phyloP scores from a whole-genome alignment of 2,888 invertebrate genomes.

The Agrochola lychnidis region DNA sequence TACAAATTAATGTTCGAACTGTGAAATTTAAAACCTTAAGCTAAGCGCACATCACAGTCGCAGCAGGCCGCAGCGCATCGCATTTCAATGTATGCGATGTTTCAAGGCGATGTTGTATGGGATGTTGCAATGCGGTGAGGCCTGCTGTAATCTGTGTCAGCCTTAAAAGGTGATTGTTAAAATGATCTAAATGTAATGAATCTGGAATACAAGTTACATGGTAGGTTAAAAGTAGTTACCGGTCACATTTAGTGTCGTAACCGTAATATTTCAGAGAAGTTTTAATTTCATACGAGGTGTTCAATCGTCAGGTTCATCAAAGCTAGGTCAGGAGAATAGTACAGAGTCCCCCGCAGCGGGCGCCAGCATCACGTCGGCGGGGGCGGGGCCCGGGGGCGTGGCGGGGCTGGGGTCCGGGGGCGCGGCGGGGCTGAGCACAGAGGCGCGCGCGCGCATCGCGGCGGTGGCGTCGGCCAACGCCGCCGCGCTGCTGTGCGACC shows the following conservation, averaged over 20 bases:
- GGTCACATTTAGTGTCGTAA: background rate
- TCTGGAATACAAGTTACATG: too few species aligned
- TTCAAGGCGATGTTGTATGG: background rate
- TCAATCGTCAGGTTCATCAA: conserved; percentile 16
- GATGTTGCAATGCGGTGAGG: background rate
- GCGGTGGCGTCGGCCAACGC: conserved; percentile 96
- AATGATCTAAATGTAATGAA: background rate
- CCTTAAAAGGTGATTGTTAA: background rate
- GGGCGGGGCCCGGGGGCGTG: too few species aligned
- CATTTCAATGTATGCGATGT: too few species aligned
- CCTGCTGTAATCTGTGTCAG: too few species aligned
- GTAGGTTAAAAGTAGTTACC: too few species aligned
- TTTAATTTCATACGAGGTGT: background rate
- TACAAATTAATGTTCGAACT: background rate
- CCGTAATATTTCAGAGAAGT: background rate
- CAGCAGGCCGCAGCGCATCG: too few species aligned
- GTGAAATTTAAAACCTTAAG: background rate
- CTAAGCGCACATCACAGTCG: too few species aligned
- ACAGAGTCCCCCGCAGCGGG: conserved; percentile 31
- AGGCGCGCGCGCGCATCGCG: conserved; percentile 90
- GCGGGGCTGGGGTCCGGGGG: conserved; percentile 74
- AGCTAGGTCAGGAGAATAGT: conserved; percentile 5
- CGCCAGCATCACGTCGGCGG: background rate
- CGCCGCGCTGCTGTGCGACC: conserved; percentile 96
- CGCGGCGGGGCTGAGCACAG: conserved; percentile 82